Percentiles rank a stretch among this genome's conserved stretches.
phyloP scores from a whole-genome alignment of 2,797 vertebrate genomes.

The Hylomyscus alleni region DNA sequence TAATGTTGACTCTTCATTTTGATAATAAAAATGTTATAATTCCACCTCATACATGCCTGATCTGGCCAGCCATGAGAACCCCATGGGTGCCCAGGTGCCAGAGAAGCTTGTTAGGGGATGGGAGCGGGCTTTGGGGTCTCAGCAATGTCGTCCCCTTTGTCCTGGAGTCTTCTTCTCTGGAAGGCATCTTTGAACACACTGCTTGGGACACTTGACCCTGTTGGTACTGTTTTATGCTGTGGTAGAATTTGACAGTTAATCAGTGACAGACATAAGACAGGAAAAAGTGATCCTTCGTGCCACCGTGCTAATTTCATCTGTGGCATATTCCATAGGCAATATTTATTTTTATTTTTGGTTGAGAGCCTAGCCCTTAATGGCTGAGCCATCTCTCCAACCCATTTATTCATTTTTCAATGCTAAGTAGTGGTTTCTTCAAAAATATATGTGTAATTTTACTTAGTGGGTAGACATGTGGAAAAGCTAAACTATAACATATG shows the following conservation, averaged over 20 bases:
- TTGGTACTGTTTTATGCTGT: too few species aligned
- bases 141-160: too few species aligned
- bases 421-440: neutral
- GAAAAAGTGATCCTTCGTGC: neutral
- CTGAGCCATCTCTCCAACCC: neutral
- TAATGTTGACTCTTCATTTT: conserved; percentile 26
- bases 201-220: fast-evolving
- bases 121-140: neutral
- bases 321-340: neutral
- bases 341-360: neutral
- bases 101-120: neutral
- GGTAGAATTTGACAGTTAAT: neutral
- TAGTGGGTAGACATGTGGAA: neutral
- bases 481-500: neutral
- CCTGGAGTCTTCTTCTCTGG: neutral
- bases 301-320: neutral
- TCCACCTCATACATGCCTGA: neutral
- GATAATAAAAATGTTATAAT: neutral
- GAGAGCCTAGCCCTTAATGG: neutral
- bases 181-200: neutral
- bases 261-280: neutral
- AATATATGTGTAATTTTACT: neutral
- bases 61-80: neutral
- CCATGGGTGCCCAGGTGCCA: neutral
- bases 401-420: neutral